Percentiles rank a stretch among this genome's conserved stretches.
These are phyloP conservation scores for Zaprionus nigranus DNA, from an alignment of 1,140 invertebrate genomes.

Conservation along the genomic window DNA sequence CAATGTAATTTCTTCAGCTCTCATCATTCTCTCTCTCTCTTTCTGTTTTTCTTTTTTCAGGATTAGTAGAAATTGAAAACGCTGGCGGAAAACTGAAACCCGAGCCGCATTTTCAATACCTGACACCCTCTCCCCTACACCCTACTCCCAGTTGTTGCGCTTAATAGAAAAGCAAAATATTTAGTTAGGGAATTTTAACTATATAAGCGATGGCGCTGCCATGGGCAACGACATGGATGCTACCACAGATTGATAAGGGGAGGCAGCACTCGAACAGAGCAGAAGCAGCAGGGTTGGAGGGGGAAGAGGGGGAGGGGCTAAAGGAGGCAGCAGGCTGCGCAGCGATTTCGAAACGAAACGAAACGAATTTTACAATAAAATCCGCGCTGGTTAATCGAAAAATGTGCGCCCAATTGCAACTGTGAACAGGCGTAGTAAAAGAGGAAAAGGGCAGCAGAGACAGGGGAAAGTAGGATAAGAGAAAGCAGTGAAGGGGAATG, in stretches of 20 bases:
- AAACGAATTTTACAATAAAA: slow-evolving; percentile 55
- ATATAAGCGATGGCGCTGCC: slow-evolving; percentile 18
- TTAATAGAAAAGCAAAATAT: slow-evolving; percentile 72
- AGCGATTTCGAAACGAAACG: slow-evolving; percentile 29
- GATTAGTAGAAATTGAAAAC: slow-evolving; percentile 77
- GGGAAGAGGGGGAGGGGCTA: background rate
- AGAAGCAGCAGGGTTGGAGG: too few species aligned
- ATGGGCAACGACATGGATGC: slow-evolving; percentile 18
- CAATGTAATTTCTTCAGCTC: slow-evolving; percentile 61
- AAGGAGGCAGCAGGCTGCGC: background rate
- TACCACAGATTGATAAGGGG: slow-evolving; percentile 11
- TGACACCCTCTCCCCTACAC: background rate
- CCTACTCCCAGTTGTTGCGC: slow-evolving; percentile 19
- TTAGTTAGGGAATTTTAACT: slow-evolving; percentile 68
- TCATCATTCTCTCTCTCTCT: slow-evolving; percentile 1
- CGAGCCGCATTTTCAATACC: slow-evolving; percentile 2
- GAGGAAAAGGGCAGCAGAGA: background rate
- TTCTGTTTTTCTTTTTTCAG: slow-evolving; percentile 15
- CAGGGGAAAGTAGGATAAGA: background rate
- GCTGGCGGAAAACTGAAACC: slow-evolving; percentile 16
- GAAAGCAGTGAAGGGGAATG: background rate
- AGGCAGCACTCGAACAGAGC: too few species aligned
- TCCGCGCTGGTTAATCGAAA: slow-evolving; percentile 30
- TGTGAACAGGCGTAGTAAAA: slow-evolving; percentile 23
- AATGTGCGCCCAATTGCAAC: slow-evolving; percentile 48